These are phyloP conservation scores for Peromyscus eremicus DNA, from an alignment of 2,797 vertebrate species.

Conservation along the genomic window DNA sequence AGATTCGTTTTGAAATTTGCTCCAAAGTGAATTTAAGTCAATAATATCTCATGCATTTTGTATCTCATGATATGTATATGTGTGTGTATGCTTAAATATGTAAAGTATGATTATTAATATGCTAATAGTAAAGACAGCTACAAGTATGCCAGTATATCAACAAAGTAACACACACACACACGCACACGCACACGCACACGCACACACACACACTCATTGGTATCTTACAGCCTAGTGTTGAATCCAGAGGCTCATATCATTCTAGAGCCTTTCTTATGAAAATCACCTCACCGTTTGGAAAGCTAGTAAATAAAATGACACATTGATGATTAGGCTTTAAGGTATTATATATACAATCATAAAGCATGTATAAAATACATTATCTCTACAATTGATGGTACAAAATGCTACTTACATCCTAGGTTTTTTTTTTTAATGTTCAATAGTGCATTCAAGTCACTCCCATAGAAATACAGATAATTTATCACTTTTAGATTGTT, in stretches of 20 bases:
- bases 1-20: slow-evolving; percentile 40
- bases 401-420: not conserved
- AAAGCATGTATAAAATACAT: too few species aligned
- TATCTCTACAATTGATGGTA: not conserved
- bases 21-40: not conserved
- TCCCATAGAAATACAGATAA: not conserved
- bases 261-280: not conserved
- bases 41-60: not conserved
- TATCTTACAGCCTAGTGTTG: not conserved
- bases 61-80: not conserved
- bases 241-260: not conserved
- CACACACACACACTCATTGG: not conserved
- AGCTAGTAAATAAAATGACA: not conserved
- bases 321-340: not conserved
- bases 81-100: not conserved
- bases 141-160: not conserved
- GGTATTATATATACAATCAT: not conserved
- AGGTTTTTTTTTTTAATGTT: not conserved
- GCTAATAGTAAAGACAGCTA: not conserved
- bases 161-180: not conserved
- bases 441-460: not conserved
- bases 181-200: not conserved
- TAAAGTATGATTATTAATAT: not conserved
- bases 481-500: not conserved
- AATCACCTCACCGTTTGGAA: not conserved